Percentiles rank a stretch among this genome's conserved stretches.
Evolutionary conservation across 1,140 invertebrate genomes (phyloP).

Genomic region (Temnothorax nylanderi): DNA sequence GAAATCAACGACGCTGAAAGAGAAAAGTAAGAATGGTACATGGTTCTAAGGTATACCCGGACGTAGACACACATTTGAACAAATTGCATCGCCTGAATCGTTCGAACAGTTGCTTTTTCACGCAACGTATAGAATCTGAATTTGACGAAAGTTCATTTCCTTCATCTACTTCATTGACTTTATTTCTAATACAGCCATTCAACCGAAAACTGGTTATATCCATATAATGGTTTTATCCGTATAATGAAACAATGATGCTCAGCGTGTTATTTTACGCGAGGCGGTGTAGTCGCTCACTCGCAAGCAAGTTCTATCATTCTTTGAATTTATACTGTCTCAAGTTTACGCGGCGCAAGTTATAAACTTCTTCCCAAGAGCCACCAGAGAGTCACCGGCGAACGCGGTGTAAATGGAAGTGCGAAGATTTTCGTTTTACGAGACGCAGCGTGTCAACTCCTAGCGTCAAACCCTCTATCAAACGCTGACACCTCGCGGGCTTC

Average conservation of each 20-base stretch:
- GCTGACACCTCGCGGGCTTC: conserved; percentile 52
- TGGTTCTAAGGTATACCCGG: neutral
- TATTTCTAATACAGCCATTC: neutral
- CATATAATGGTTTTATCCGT: neutral
- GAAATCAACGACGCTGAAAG: conserved; percentile 40
- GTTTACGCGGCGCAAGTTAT: conserved; percentile 17
- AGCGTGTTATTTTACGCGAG: neutral
- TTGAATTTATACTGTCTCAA: conserved; percentile 47
- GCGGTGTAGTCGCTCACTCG: neutral
- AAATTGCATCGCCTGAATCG: neutral
- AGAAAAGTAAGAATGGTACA: conserved; percentile 14
- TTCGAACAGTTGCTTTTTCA: neutral
- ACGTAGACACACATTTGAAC: conserved; percentile 8
- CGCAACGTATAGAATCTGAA: neutral
- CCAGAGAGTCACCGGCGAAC: conserved; percentile 1
- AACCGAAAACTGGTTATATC: neutral
- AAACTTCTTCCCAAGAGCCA: conserved; percentile 36
- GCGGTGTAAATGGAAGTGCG: conserved; percentile 65
- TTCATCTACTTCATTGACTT: neutral
- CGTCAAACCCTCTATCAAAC: conserved; percentile 68
- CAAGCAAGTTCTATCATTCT: conserved; percentile 51
- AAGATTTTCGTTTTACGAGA: conserved; percentile 75
- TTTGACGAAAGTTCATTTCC: neutral
- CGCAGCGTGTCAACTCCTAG: conserved; percentile 38
- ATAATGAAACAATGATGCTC: neutral